Conservation (phyloP, 2,797 vertebrate genomes). For the Sparus aurata region DNA sequence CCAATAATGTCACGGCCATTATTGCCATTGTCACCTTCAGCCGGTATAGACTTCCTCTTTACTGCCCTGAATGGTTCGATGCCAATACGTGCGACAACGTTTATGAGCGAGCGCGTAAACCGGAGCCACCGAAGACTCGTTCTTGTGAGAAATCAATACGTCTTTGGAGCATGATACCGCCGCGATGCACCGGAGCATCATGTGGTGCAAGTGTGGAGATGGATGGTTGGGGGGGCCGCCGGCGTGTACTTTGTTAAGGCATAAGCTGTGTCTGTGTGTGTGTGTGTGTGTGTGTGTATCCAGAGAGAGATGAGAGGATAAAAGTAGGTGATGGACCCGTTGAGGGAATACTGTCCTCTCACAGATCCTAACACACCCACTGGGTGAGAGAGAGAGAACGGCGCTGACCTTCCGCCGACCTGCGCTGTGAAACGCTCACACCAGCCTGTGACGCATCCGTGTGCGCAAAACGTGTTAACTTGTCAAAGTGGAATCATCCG, state of each 20-base stretch:
- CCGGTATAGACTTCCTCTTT: background rate
- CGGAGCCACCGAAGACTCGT: slow-evolving; percentile 70
- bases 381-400: slow-evolving; percentile 46
- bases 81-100: background rate
- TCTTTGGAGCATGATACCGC: slow-evolving; percentile 81
- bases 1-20: background rate
- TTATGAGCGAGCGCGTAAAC: slow-evolving; percentile 30
- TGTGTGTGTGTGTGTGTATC: slow-evolving; percentile 11
- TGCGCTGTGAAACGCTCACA: slow-evolving; percentile 35
- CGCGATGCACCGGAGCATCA: slow-evolving; percentile 76
- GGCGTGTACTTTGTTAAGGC: slow-evolving; percentile 26
- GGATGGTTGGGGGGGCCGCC: background rate
- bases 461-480: slow-evolving; percentile 46
- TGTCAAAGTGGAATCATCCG: slow-evolving; percentile 60
- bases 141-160: slow-evolving; percentile 84
- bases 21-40: background rate
- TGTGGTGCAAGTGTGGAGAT: slow-evolving; percentile 30
- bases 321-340: slow-evolving; percentile 51
- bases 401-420: slow-evolving; percentile 62
- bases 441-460: slow-evolving; percentile 2
- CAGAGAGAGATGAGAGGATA: slow-evolving; percentile 43
- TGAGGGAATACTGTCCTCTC: slow-evolving; percentile 36
- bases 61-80: background rate
- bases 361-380: slow-evolving; percentile 29
- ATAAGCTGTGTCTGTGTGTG: slow-evolving; percentile 1